Evolutionary conservation across 2,797 vertebrate species (phyloP).

Genomic region (Tapera naevia): DNA sequence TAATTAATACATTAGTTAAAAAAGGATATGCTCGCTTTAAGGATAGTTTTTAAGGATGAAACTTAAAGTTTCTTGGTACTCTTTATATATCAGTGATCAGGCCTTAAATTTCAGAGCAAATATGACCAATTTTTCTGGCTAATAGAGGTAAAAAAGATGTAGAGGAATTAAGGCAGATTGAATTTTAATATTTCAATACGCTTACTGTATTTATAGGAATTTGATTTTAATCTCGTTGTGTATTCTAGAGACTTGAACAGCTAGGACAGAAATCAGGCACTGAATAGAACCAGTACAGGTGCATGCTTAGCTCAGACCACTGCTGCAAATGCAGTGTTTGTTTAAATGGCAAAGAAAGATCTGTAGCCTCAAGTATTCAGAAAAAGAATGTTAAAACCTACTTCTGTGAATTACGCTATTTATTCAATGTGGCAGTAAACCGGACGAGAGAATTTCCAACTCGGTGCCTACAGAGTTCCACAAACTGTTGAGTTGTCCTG

Average conservation of each 20-base stretch:
- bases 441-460: background rate
- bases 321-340: background rate
- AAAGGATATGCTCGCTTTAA: accelerated
- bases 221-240: background rate
- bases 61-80: background rate
- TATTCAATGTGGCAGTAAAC: background rate
- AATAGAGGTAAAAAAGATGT: background rate
- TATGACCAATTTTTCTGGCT: background rate
- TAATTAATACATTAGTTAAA: background rate
- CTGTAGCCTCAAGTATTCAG: background rate
- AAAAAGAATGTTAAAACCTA: background rate
- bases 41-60: background rate
- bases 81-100: background rate
- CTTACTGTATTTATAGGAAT: background rate
- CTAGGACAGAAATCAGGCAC: background rate
- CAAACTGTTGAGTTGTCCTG: background rate
- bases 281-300: background rate
- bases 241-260: background rate
- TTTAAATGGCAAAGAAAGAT: background rate
- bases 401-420: background rate
- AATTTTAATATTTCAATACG: background rate
- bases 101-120: background rate
- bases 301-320: background rate
- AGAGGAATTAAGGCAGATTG: background rate
- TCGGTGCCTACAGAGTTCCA: background rate